A percentile compares a stretch with the other conserved stretches of the same genome.
These are phyloP conservation scores for Dufourea novaeangliae DNA, from an alignment of 1,140 invertebrate species.

Conservation along the genomic window DNA sequence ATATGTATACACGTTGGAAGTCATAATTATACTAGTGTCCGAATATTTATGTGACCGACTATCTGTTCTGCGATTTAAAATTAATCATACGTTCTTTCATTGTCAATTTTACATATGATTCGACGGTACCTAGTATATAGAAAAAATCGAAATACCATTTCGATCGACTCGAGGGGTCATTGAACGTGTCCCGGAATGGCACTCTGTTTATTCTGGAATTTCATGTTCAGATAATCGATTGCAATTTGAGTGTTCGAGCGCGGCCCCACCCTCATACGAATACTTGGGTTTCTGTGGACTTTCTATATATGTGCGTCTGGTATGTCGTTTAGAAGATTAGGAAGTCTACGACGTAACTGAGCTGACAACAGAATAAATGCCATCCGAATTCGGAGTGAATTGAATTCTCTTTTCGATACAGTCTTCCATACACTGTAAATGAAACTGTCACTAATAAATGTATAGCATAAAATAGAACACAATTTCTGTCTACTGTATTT, in stretches of 20 bases:
- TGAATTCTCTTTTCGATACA: constrained; percentile 16
- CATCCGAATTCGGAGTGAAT: neutral
- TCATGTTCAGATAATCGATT: constrained; percentile 46
- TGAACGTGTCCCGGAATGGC: constrained; percentile 24
- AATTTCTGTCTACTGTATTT: no score
- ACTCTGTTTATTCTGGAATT: constrained; percentile 45
- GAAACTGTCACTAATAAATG: neutral
- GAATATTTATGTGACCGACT: no score
- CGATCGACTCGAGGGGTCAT: neutral
- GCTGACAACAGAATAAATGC: neutral
- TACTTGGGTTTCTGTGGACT: constrained; percentile 8
- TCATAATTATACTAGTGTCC: no score
- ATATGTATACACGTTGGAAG: no score
- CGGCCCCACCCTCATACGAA: constrained; percentile 4
- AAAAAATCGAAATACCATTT: constrained; percentile 6
- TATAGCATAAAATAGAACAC: no score
- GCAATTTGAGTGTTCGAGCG: constrained; percentile 31
- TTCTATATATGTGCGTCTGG: neutral
- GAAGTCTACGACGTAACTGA: neutral
- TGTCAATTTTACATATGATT: neutral
- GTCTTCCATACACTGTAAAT: no score
- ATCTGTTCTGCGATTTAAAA: no score
- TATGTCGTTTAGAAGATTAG: constrained; percentile 1
- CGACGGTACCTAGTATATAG: no score
- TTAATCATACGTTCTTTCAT: no score